phyloP scores from a whole-genome alignment of 2,113 vertebrate species.

The Megalops atlanticus region DNA sequence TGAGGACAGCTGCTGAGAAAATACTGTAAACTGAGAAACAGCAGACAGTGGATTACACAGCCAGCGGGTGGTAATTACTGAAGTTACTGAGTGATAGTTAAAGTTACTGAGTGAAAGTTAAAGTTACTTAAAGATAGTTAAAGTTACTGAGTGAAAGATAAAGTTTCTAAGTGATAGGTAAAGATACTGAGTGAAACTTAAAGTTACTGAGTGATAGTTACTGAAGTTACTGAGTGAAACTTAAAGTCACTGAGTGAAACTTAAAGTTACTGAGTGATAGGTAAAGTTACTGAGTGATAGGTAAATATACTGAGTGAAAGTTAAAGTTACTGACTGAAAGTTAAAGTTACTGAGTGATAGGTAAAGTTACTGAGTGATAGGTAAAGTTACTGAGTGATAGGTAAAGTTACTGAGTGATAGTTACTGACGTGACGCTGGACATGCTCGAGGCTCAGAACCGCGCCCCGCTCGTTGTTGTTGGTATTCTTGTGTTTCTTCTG shows the following conservation, averaged over 20 bases:
- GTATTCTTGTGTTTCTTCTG: conserved; percentile 81
- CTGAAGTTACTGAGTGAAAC: not conserved
- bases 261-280: not conserved
- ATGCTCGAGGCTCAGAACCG: conserved; percentile 89
- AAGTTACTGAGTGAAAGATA: not conserved
- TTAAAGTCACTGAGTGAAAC: not conserved
- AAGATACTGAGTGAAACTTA: too few species aligned
- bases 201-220: not conserved
- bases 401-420: conserved; percentile 27
- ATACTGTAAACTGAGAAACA: too few species aligned
- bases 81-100: too few species aligned
- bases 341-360: not conserved
- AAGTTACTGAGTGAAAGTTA: not conserved
- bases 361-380: not conserved
- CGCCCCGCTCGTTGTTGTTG: conserved; percentile 83
- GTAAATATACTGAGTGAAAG: too few species aligned
- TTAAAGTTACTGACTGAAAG: not conserved
- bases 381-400: not conserved
- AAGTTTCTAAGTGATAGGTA: not conserved
- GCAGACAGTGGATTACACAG: too few species aligned
- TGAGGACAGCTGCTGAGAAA: too few species aligned
- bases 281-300: not conserved
- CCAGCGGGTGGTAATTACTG: too few species aligned
- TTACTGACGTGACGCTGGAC: conserved; percentile 95
- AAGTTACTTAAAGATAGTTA: too few species aligned